These are phyloP conservation scores for Sceliomorpha sp. DNA, from an alignment of 2,888 invertebrate genomes.

Conservation along the genomic window DNA sequence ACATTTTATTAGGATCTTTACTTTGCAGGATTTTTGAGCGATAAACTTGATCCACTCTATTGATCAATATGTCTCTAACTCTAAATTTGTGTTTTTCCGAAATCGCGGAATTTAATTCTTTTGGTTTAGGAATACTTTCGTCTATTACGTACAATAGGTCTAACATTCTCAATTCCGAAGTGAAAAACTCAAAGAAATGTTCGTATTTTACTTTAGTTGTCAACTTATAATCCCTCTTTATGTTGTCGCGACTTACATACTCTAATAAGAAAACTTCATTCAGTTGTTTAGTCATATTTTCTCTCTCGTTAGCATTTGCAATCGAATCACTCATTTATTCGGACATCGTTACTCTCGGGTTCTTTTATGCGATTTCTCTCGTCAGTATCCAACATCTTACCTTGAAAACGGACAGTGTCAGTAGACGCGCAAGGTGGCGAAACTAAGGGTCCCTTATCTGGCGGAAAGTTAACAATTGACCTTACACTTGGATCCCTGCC, in stretches of 20 bases:
- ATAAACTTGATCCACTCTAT: neutral
- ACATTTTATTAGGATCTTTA: too few species aligned
- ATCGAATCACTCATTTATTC: neutral
- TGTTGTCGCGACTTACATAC: conserved; percentile 29
- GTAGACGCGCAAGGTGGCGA: neutral
- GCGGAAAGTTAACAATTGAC: neutral
- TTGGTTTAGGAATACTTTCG: conserved; percentile 23
- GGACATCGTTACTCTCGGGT: neutral
- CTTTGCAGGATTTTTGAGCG: neutral
- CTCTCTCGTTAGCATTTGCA: neutral
- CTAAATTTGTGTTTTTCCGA: conserved; percentile 42
- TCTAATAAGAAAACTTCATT: conserved; percentile 40
- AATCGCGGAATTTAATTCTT: conserved; percentile 27
- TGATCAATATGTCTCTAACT: conserved; percentile 51
- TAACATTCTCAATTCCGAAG: conserved; percentile 40
- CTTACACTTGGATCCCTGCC: neutral
- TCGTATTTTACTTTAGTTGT: conserved; percentile 39
- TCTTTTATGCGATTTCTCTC: neutral
- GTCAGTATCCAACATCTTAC: neutral
- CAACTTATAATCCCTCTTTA: conserved; percentile 46
- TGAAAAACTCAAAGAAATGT: conserved; percentile 48
- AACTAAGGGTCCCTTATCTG: neutral
- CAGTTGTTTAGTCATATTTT: neutral
- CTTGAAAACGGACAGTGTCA: neutral
- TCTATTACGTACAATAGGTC: conserved; percentile 49